phyloP scores from a whole-genome alignment of 2,888 invertebrate species.

The Stenotaenia linearis region DNA sequence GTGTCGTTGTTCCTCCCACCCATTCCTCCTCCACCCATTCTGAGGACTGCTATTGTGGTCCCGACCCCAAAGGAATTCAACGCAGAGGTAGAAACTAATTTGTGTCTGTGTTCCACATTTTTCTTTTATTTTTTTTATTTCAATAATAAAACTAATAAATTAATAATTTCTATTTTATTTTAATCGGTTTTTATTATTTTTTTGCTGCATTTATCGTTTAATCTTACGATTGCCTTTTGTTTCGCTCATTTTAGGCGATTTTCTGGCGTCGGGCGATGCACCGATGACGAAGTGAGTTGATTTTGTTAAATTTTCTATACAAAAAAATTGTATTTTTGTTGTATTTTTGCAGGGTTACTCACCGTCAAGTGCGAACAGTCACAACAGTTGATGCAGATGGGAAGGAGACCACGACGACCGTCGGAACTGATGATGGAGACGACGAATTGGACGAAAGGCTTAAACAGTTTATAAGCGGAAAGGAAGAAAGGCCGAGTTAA shows the following conservation, averaged over 20 bases:
- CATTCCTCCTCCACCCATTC: conserved; percentile 37
- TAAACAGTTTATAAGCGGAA: background rate
- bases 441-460: conserved; percentile 14
- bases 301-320: too few relatives aligned
- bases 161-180: background rate
- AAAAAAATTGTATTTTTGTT: too few relatives aligned
- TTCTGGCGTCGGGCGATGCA: background rate
- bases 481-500: background rate
- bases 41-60: conserved; percentile 38
- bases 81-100: conserved; percentile 37
- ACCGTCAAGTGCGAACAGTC: conserved; percentile 4
- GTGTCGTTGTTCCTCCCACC: conserved; percentile 36
- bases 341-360: background rate
- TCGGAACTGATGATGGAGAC: background rate
- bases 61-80: conserved; percentile 36
- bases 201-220: background rate
- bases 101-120: background rate
- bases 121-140: background rate
- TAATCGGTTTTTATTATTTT: background rate
- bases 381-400: conserved; percentile 28
- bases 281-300: background rate
- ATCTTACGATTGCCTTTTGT: background rate
- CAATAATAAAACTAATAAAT: background rate
- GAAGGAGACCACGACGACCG: background rate
- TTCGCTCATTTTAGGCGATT: background rate